phyloP scores from a whole-genome alignment of 1,140 invertebrate species.

The Saxidomus purpurata region DNA sequence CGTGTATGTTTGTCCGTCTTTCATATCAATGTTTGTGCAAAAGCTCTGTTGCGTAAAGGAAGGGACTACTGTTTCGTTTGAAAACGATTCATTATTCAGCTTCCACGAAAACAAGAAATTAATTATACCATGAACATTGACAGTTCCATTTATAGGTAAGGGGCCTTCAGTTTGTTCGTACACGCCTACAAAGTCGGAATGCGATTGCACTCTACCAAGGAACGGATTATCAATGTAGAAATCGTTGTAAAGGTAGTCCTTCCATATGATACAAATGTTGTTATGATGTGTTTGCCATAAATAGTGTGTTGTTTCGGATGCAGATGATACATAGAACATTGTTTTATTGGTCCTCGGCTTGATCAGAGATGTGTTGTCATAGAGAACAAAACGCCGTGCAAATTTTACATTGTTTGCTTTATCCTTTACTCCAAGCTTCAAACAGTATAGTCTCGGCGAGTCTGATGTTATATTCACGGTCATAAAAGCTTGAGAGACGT shows the following conservation, averaged over 20 bases:
- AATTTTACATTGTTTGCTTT: background rate
- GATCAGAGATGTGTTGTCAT: background rate
- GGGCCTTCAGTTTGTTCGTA: conserved; percentile 72
- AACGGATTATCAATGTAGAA: conserved; percentile 20
- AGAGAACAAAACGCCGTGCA: conserved; percentile 12
- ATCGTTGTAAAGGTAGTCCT: background rate
- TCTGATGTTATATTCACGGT: background rate
- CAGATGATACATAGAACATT: background rate
- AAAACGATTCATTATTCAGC: background rate
- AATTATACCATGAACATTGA: conserved; percentile 70
- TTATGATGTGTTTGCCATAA: conserved; percentile 26
- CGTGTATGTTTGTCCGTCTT: conserved; percentile 70
- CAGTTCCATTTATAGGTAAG: conserved; percentile 67
- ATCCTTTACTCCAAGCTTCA: conserved; percentile 33
- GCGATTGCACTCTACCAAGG: conserved; percentile 41
- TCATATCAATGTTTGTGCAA: background rate
- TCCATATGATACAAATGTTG: background rate
- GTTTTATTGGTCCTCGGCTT: background rate
- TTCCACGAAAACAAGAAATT: background rate
- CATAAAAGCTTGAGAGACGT: too few relatives aligned
- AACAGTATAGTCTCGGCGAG: background rate
- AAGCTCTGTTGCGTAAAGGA: conserved; percentile 18
- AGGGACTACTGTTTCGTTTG: background rate
- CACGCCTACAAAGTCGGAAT: conserved; percentile 10
- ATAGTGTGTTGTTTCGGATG: background rate